Base-by-base conservation (phyloP, 2,888 invertebrate genomes). In the Agonum fuliginosum region DNA sequence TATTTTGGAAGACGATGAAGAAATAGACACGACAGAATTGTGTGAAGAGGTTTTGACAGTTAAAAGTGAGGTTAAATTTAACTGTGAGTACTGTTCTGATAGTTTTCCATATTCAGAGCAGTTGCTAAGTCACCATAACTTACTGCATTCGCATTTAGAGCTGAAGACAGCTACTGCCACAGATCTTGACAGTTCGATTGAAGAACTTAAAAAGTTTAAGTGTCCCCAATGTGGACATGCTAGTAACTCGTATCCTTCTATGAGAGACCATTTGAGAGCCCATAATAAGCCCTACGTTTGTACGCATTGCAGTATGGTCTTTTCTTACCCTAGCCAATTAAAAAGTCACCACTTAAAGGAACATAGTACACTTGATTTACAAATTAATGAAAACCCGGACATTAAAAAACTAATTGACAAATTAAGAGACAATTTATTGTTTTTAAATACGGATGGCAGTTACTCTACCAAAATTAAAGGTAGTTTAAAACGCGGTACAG, bases 241-340 rank as follows among this genome's bases (percentile, higher is more conserved):
- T 1, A 83, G 83, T 4, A 80, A 83, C 24, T 83, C 83, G 4
- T 76, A 84, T 1, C 81, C 82, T 0, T 74, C 81, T 0, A 86
- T 89, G 80, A 84, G 84, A 54, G 84, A 84, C 41, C 89, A 89
- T 78, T 80, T 89, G 0, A 83, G 84, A 2, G 83, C 81, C 1
- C 89, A 89, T 79, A 84, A 86, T 3, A 86, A 87, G 74, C 83
- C 87, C 0, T 86, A 85, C 46, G 83, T 85, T 70, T 89, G 89
- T 80, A 85, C 84, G 19, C 81, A 86, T 34, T 89, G 89, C 78
- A 73, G 81, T 0, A 78, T 81, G n/a, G 81, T 82, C 0, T 88
- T 86, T 62, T 82, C 82, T 3, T 83, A 80, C 10, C 81, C 85
- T 0, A 78, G 78, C 0, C 80, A 83, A 1, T 83, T 85, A 0